Base-by-base conservation (phyloP, 2,888 invertebrate species). In the Temnothorax unifasciatus region DNA sequence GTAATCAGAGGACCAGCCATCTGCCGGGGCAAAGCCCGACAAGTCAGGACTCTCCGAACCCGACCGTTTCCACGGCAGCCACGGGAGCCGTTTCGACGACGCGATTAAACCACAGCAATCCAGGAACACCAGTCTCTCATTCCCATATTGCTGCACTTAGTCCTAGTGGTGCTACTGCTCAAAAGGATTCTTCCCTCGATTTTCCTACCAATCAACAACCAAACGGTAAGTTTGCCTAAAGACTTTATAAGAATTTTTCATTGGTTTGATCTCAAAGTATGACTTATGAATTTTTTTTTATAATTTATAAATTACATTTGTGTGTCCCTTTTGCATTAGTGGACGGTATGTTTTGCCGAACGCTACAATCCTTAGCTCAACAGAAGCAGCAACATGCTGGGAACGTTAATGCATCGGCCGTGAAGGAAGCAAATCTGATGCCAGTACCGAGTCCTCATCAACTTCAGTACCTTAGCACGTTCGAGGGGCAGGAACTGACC, bases 371-470 rank as follows among this genome's bases (percentile, higher is more conserved):
- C 86, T 95, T 96, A 95, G 96, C 96, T 88, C 96, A 96, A 94
- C 96, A 96, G 93, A 96, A 96, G 89, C 96, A 96, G 89, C 95
- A 95, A 85, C 95, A 95, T 71, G 79, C 93, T 61, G 93, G 93
- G 66, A 93, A 95, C 25, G 93, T 94, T 63, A 93, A 94, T 86
- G 90, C 94, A 73, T 89, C 95, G 68, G 95, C 95, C 84, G 96
- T 96, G 85, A 98, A 98, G 96, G 98, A 98, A 95, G 97, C 98
- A 77, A 98, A 98, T 95, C 96, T 99, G 93, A 98, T 99, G 97
- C 99, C 99, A 88, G 99, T 99, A 92, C 99, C 99, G 90, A 99
- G 99, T 89, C 99, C 99, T 83, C 98, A 99, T 95, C 99, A 98
- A 96, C 98, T 99, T 94, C 98, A 98, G 92, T 99, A 99, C 96